phyloP scores from a whole-genome alignment of 1,140 invertebrate species.

The Hyposmocoma kahamanoa region DNA sequence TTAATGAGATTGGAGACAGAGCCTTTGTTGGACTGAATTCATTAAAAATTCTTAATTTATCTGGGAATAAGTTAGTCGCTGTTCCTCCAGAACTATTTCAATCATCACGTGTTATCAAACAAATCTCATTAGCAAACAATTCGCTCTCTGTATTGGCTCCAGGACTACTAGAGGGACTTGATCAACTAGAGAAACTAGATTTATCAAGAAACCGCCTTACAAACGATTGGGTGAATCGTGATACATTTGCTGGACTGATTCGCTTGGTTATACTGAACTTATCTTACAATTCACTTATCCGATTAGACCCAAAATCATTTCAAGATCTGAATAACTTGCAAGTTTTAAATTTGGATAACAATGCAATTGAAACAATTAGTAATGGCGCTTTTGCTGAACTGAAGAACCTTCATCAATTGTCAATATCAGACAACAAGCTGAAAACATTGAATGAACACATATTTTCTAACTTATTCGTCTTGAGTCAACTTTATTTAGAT shows the following conservation, averaged over 20 bases:
- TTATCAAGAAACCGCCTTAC: slow-evolving; percentile 85
- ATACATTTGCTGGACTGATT: slow-evolving; percentile 85
- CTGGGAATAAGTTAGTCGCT: slow-evolving; percentile 84
- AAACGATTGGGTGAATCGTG: slow-evolving; percentile 85
- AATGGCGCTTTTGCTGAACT: slow-evolving; percentile 84
- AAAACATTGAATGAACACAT: slow-evolving; percentile 80
- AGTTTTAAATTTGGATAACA: slow-evolving; percentile 84
- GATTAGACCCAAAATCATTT: slow-evolving; percentile 83
- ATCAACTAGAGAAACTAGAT: slow-evolving; percentile 85
- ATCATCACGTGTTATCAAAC: slow-evolving; percentile 79
- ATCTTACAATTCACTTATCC: slow-evolving; percentile 81
- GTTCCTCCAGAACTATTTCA: slow-evolving; percentile 86
- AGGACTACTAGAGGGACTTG: slow-evolving; percentile 83
- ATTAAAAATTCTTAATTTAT: slow-evolving; percentile 83
- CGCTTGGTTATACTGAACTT: slow-evolving; percentile 85
- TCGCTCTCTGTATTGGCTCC: slow-evolving; percentile 85
- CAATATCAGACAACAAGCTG: slow-evolving; percentile 83
- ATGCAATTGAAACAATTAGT: slow-evolving; percentile 82
- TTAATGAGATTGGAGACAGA: slow-evolving; percentile 82
- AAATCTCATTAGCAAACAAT: slow-evolving; percentile 88
- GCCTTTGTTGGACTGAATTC: slow-evolving; percentile 81
- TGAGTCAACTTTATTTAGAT: slow-evolving; percentile 85
- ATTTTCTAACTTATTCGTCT: slow-evolving; percentile 81
- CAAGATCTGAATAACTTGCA: slow-evolving; percentile 85
- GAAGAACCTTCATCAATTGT: slow-evolving; percentile 83